These are phyloP conservation scores for Burhinus oedicnemus DNA, from an alignment of 2,113 vertebrate genomes.

Conservation along the genomic window DNA sequence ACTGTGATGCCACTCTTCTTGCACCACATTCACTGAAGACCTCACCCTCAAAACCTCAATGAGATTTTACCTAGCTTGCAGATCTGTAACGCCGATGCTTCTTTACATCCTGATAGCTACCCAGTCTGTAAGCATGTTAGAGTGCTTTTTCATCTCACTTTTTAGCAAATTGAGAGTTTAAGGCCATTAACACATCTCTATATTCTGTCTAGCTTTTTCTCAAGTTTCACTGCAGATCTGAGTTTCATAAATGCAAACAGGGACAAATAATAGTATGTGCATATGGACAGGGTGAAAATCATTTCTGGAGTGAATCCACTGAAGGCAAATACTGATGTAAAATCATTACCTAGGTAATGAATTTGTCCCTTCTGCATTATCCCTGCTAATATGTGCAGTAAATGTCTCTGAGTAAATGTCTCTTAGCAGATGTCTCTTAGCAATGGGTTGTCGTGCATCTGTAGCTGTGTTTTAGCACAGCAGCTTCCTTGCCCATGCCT, in stretches of 20 bases:
- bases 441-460: neutral
- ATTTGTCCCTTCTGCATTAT: neutral
- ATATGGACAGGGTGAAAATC: neutral
- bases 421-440: neutral
- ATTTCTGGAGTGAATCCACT: neutral
- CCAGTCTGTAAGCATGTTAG: neutral
- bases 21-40: neutral
- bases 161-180: neutral
- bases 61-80: neutral
- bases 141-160: neutral
- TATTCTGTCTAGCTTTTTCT: neutral
- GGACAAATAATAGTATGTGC: neutral
- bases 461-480: neutral
- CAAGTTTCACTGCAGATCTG: neutral
- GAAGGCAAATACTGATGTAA: neutral
- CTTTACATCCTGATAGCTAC: neutral
- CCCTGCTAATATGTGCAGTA: neutral
- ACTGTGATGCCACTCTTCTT: neutral
- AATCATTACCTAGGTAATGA: constrained; percentile 17
- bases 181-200: neutral
- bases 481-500: neutral
- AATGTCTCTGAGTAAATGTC: neutral
- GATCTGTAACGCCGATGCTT: neutral
- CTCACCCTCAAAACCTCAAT: neutral
- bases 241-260: neutral